These are phyloP conservation scores for Ormyrus nitidulus DNA, from an alignment of 2,888 invertebrate species.

Conservation along the genomic window DNA sequence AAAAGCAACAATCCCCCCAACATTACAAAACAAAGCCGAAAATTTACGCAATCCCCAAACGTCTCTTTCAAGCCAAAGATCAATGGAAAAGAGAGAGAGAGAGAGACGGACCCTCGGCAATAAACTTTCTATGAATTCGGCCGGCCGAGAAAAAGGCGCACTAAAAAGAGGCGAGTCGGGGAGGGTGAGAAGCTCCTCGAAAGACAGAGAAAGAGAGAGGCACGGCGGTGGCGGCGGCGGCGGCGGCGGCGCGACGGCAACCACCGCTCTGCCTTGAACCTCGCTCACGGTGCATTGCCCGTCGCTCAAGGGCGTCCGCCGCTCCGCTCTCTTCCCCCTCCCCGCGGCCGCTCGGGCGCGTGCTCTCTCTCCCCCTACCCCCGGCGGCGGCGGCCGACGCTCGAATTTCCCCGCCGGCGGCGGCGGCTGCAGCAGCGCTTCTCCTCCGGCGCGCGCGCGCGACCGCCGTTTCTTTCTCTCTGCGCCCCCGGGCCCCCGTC, in stretches of 20 bases:
- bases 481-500: too few relatives aligned
- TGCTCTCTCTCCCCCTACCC: slow-evolving; percentile 43
- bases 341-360: slow-evolving; percentile 46
- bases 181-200: slow-evolving; percentile 28
- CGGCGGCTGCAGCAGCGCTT: too few relatives aligned
- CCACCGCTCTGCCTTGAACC: slow-evolving; percentile 75
- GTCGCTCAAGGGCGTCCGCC: slow-evolving; percentile 75
- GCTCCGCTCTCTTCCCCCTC: slow-evolving; percentile 58
- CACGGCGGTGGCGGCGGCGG: slow-evolving; percentile 57
- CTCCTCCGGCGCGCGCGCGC: too few relatives aligned
- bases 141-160: slow-evolving; percentile 6
- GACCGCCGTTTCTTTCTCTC: too few relatives aligned
- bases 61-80: neutral
- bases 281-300: slow-evolving; percentile 75
- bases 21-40: too few relatives aligned
- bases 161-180: neutral
- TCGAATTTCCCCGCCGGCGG: slow-evolving; percentile 32
- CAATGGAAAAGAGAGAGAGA: slow-evolving; percentile 4
- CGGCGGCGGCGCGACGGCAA: slow-evolving; percentile 64
- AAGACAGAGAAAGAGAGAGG: slow-evolving; percentile 27
- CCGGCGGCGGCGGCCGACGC: slow-evolving; percentile 7
- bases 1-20: too few relatives aligned
- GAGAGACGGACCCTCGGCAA: neutral
- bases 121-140: slow-evolving; percentile 48
- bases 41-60: too few relatives aligned